Evolutionary conservation across 1,140 invertebrate species (phyloP).

Genomic region (Eriocheir sinensis): DNA sequence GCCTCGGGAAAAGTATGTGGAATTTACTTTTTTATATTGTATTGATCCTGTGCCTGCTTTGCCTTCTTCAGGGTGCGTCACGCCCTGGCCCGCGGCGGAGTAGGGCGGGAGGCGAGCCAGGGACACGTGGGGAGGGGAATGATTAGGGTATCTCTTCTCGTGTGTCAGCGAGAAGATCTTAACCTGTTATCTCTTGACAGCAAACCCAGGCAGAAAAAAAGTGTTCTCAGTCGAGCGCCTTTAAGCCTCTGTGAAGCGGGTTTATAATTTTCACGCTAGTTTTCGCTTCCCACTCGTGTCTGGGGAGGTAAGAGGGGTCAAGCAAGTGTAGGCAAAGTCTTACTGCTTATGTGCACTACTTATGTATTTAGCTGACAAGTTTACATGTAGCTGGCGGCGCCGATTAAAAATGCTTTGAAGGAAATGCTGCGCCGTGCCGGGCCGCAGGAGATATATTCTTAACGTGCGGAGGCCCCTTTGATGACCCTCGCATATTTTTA

Average conservation of each 20-base stretch:
- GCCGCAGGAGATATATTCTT: background rate
- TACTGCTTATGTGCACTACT: too few relatives aligned
- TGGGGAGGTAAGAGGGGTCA: too few relatives aligned
- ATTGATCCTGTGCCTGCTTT: background rate
- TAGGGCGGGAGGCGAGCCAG: background rate
- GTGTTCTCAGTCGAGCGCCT: too few relatives aligned
- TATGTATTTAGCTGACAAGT: too few relatives aligned
- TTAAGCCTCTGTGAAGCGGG: background rate
- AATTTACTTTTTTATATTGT: conserved; percentile 14
- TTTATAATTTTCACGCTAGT: background rate
- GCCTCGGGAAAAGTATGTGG: background rate
- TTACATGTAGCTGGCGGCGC: background rate
- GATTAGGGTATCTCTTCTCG: background rate
- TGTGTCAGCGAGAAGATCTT: background rate
- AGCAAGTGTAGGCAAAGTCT: background rate
- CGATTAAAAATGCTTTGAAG: background rate
- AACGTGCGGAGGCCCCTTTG: background rate
- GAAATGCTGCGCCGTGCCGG: background rate
- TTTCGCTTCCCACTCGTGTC: background rate
- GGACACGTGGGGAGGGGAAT: background rate
- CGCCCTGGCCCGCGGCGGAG: background rate
- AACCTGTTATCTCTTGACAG: background rate
- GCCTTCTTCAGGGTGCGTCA: background rate
- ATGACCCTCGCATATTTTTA: conserved; percentile 8
- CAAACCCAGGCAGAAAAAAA: background rate